These are phyloP conservation scores for Strongylocentrotus purpuratus DNA, from an alignment of 35 echinoderm and acorn worm species.

Conservation along the genomic window DNA sequence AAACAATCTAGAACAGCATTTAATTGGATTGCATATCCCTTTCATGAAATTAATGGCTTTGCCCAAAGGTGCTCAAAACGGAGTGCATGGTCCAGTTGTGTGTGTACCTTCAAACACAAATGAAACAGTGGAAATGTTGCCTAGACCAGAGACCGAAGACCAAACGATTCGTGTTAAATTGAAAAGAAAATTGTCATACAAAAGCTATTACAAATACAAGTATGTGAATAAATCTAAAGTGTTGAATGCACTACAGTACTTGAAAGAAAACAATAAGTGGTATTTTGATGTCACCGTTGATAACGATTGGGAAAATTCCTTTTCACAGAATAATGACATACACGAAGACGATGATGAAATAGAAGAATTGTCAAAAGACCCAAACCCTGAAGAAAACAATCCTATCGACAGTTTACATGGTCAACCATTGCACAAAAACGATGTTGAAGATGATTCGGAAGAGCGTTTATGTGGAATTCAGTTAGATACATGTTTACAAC, in stretches of 20 bases:
- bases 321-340: constrained; percentile 47
- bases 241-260: too few relatives aligned
- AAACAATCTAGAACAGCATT: constrained; percentile 64
- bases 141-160: too few relatives aligned
- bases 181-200: too few relatives aligned
- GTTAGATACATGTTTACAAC: constrained; percentile 63
- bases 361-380: constrained; percentile 49
- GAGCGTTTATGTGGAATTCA: constrained; percentile 38
- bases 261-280: too few relatives aligned
- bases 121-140: too few relatives aligned
- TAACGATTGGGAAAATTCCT: too few relatives aligned
- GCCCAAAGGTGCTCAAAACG: constrained; percentile 55
- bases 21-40: constrained; percentile 57
- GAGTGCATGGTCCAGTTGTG: too few relatives aligned
- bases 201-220: too few relatives aligned
- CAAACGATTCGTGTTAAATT: too few relatives aligned
- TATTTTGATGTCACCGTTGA: too few relatives aligned
- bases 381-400: constrained; percentile 32
- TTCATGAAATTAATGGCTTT: constrained; percentile 67
- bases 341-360: constrained; percentile 49
- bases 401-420: neutral
- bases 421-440: neutral
- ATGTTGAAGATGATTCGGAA: constrained; percentile 26
- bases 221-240: too few relatives aligned
- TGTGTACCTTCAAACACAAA: too few relatives aligned